Conservation (phyloP, 1,140 invertebrate species). For the Pseudomyrmex pallidus region DNA sequence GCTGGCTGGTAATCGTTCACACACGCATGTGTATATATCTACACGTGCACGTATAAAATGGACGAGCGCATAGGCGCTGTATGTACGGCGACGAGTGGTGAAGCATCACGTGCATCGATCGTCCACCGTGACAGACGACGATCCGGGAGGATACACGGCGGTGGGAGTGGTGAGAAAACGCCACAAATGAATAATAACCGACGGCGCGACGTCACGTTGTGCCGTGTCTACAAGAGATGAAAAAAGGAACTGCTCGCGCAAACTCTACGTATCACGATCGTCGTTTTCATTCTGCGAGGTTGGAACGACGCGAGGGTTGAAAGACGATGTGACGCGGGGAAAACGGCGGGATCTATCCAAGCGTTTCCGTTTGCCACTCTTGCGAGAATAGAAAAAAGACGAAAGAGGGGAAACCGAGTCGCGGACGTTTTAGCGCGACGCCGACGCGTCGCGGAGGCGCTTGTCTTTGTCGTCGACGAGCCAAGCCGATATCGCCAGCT, state of each 20-base stretch:
- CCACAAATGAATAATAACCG: constrained; percentile 60
- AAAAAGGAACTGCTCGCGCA: constrained; percentile 13
- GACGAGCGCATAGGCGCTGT: neutral
- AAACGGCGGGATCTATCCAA: neutral
- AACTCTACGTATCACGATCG: constrained; percentile 34
- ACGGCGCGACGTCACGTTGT: neutral
- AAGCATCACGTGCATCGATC: constrained; percentile 59
- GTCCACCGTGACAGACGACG: constrained; percentile 38
- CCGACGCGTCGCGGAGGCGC: constrained; percentile 41
- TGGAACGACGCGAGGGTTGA: neutral
- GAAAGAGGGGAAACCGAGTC: neutral
- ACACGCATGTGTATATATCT: constrained; percentile 7
- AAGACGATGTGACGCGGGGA: neutral
- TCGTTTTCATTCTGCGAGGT: constrained; percentile 13
- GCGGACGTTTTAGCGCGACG: constrained; percentile 34
- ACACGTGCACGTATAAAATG: too few species aligned
- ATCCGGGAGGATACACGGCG: neutral
- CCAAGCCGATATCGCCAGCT: neutral
- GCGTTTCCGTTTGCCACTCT: constrained; percentile 27
- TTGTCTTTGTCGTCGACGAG: neutral
- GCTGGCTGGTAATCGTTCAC: constrained; percentile 26
- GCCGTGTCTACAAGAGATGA: neutral
- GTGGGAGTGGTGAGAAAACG: constrained; percentile 10
- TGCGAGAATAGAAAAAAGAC: neutral
- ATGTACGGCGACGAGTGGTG: constrained; percentile 33